phyloP scores from a whole-genome alignment of 2,797 vertebrate genomes.

The Holocentrus rufus region DNA sequence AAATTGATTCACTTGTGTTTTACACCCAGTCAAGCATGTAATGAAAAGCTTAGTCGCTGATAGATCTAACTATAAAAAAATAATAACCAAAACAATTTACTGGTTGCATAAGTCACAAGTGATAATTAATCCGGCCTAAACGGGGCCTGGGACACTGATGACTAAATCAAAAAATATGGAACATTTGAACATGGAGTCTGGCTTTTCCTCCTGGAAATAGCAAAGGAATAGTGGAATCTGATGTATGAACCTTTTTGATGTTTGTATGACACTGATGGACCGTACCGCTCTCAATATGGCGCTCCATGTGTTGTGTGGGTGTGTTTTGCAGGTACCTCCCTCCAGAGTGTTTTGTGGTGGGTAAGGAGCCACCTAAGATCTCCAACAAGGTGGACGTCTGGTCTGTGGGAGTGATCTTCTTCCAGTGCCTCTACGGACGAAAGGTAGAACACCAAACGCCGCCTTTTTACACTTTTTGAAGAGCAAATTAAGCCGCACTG shows the following conservation, averaged over 20 bases:
- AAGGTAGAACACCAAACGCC: slow-evolving; percentile 82
- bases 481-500: neutral
- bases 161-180: no score
- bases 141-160: no score
- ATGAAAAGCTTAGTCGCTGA: neutral
- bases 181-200: no score
- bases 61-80: neutral
- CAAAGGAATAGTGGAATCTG: neutral
- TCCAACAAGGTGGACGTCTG: slow-evolving; percentile 99
- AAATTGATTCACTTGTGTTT: neutral
- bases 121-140: no score
- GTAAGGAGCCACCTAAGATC: slow-evolving; percentile 98
- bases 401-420: slow-evolving; percentile 99
- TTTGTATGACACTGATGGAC: neutral
- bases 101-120: neutral
- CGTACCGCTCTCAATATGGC: neutral
- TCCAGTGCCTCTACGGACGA: slow-evolving; percentile 99
- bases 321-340: slow-evolving; percentile 90
- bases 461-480: neutral
- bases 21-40: neutral
- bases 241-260: neutral
- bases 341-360: slow-evolving; percentile 98
- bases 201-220: no score
- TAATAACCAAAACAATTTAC: neutral
- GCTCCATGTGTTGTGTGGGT: slow-evolving; percentile 9